These are phyloP conservation scores for Eulemur albifrons DNA, from an alignment of 2,797 vertebrate genomes.

Conservation along the genomic window DNA sequence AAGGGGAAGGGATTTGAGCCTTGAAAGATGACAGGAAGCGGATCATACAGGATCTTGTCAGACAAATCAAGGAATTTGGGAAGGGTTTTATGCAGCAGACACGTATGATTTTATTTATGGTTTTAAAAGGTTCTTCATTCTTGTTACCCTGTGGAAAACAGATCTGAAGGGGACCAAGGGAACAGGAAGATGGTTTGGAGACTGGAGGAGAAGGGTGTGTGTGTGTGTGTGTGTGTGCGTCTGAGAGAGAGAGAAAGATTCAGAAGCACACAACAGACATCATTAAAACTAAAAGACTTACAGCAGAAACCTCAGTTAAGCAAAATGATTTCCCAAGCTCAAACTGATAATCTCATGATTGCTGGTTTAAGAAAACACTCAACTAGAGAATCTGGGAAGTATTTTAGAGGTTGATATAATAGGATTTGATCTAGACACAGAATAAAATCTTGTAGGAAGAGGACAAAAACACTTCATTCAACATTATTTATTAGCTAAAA, in stretches of 20 bases:
- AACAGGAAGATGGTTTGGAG: not conserved
- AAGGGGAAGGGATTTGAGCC: not conserved
- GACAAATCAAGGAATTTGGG: not conserved
- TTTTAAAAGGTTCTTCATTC: not conserved
- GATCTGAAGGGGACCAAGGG: not conserved
- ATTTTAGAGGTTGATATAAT: not conserved
- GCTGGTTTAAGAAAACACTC: not conserved
- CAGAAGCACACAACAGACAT: not conserved
- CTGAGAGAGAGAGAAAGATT: not conserved
- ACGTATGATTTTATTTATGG: not conserved
- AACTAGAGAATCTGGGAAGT: not conserved
- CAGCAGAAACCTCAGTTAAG: not conserved
- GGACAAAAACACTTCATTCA: not conserved
- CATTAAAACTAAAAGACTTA: not conserved
- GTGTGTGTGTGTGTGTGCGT: not conserved
- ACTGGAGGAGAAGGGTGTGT: not conserved
- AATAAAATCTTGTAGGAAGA: constrained; percentile 18
- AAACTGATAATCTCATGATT: not conserved
- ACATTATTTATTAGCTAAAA: not conserved
- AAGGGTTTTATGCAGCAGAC: not conserved
- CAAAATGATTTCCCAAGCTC: not conserved
- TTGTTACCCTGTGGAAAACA: not conserved
- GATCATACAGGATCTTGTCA: not conserved
- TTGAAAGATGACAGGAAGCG: not conserved
- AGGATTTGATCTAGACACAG: not conserved